These are phyloP conservation scores for Folsomia manolachei DNA, from an alignment of 2,888 invertebrate species.

Conservation along the genomic window DNA sequence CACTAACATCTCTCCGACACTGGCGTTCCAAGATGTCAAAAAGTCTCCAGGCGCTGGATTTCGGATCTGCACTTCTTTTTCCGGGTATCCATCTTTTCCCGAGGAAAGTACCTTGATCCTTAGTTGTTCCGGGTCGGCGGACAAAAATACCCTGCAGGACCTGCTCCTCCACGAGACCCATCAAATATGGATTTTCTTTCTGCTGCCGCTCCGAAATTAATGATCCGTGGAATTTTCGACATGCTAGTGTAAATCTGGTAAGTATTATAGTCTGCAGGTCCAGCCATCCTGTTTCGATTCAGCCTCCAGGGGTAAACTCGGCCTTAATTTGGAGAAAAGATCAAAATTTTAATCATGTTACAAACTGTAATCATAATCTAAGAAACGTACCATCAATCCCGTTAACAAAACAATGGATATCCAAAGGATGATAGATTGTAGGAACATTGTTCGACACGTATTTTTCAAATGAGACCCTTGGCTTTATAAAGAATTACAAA, in stretches of 20 bases:
- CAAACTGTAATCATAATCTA: neutral
- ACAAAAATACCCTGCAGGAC: slow-evolving; percentile 41
- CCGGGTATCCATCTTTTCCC: slow-evolving; percentile 35
- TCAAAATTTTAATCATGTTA: neutral
- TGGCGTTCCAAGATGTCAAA: slow-evolving; percentile 35
- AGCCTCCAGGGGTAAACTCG: slow-evolving; percentile 44
- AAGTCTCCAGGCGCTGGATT: slow-evolving; percentile 34
- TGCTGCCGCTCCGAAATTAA: slow-evolving; percentile 30
- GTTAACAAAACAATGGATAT: slow-evolving; percentile 38
- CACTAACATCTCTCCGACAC: slow-evolving; percentile 20
- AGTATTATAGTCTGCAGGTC: slow-evolving; percentile 40
- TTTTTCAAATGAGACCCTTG: slow-evolving; percentile 38
- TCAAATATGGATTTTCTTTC: slow-evolving; percentile 33
- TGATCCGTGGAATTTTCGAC: slow-evolving; percentile 25
- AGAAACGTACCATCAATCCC: slow-evolving; percentile 34
- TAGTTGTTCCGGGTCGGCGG: slow-evolving; percentile 12
- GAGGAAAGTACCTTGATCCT: slow-evolving; percentile 37
- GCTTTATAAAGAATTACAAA: slow-evolving; percentile 24
- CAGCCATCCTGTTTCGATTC: slow-evolving; percentile 33
- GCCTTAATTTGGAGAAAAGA: slow-evolving; percentile 7
- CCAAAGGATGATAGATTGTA: slow-evolving; percentile 40
- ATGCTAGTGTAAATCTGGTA: slow-evolving; percentile 31
- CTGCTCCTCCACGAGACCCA: slow-evolving; percentile 25
- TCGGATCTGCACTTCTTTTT: slow-evolving; percentile 23
- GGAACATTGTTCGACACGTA: slow-evolving; percentile 40